Evolutionary conservation across 2,797 vertebrate species (phyloP).

Genomic region (Platalea minor): DNA sequence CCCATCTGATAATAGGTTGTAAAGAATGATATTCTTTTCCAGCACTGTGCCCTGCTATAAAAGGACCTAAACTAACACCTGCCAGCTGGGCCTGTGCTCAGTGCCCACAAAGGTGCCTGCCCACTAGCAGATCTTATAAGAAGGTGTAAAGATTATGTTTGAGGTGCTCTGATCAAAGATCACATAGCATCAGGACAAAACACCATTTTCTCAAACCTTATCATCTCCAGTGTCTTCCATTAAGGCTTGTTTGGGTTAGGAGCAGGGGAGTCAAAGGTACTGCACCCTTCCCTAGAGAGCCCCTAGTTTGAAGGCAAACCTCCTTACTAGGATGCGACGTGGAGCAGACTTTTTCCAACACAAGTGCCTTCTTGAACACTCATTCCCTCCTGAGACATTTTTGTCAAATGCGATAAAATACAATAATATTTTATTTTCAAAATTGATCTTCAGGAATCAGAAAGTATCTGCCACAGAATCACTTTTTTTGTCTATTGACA

Average conservation of each 20-base stretch:
- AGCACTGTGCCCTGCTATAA: background rate
- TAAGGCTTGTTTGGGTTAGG: background rate
- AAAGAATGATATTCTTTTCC: background rate
- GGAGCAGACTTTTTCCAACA: background rate
- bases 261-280: background rate
- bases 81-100: background rate
- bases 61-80: background rate
- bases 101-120: background rate
- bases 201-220: background rate
- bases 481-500: background rate
- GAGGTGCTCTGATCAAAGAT: background rate
- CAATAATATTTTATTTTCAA: background rate
- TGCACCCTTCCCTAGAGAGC: background rate
- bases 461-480: background rate
- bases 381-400: background rate
- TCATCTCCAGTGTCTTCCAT: background rate
- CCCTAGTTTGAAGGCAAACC: background rate
- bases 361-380: background rate
- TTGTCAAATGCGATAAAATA: background rate
- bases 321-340: background rate
- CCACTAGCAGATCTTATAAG: background rate
- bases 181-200: background rate
- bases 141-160: background rate
- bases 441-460: background rate
- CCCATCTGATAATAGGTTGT: background rate